Percentiles rank a stretch among this genome's conserved stretches.
Conservation (phyloP, 53 echinoderm and acorn worm species). For the Arbacia lixula region DNA sequence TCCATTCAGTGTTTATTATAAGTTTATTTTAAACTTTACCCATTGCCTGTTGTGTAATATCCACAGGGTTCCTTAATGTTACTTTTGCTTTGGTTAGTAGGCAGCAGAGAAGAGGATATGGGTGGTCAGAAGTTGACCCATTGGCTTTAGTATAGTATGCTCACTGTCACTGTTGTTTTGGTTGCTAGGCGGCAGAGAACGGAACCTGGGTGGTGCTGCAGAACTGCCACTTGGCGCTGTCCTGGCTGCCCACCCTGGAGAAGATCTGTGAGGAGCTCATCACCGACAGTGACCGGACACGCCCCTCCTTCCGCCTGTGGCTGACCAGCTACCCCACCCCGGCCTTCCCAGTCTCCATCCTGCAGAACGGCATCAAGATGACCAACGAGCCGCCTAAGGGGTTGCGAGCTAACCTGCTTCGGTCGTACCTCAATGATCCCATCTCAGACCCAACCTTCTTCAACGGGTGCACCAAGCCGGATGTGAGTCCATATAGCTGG, state of each 20-base stretch:
- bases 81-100: no score
- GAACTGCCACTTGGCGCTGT: constrained; percentile 92
- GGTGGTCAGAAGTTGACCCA: no score
- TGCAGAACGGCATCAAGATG: constrained; percentile 97
- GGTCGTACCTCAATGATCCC: constrained; percentile 94
- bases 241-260: constrained; percentile 90
- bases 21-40: no score
- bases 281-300: constrained; percentile 77
- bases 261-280: constrained; percentile 94
- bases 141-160: no score
- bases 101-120: constrained; percentile 84
- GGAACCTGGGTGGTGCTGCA: constrained; percentile 98
- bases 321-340: constrained; percentile 94
- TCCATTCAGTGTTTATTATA: no score
- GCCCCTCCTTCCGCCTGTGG: constrained; percentile 86
- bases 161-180: no score
- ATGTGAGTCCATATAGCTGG: no score
- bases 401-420: constrained; percentile 82
- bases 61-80: no score
- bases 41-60: no score
- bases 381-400: constrained; percentile 98
- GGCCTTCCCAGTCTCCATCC: constrained; percentile 87
- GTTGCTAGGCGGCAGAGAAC: constrained; percentile 82
- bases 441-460: constrained; percentile 93
- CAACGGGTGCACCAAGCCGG: constrained; percentile 85